These are phyloP conservation scores for Listronotus oregonensis DNA, from an alignment of 1,140 invertebrate genomes.

Conservation along the genomic window DNA sequence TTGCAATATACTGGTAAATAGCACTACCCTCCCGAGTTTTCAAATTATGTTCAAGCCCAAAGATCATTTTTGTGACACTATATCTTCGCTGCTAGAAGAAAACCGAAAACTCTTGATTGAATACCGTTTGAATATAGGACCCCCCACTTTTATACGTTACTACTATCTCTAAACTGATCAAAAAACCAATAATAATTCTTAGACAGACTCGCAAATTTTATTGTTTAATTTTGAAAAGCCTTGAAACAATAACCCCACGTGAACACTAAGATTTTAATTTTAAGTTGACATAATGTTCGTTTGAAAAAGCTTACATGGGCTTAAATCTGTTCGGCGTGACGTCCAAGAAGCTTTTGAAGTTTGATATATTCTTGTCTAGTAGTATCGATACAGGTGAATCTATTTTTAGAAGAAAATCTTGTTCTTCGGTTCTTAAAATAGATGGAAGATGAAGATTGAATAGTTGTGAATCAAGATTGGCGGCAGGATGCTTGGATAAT, in stretches of 20 bases:
- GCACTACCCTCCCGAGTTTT: conserved; percentile 23
- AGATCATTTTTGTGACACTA: conserved; percentile 13
- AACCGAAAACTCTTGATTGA: background rate
- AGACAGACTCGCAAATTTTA: background rate
- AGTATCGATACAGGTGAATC: background rate
- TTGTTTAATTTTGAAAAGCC: background rate
- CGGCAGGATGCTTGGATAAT: conserved; percentile 1
- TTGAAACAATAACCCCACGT: too few species aligned
- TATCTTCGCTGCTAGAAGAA: conserved; percentile 6
- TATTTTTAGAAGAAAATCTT: conserved; percentile 15
- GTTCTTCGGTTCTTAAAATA: conserved; percentile 6
- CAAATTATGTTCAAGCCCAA: conserved; percentile 10
- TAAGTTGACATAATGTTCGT: too few species aligned
- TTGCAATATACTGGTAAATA: conserved; percentile 39
- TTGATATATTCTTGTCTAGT: too few species aligned
- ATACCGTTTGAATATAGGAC: background rate
- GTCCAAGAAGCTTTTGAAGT: too few species aligned
- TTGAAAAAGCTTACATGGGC: too few species aligned
- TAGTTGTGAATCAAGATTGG: background rate
- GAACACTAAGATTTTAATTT: too few species aligned
- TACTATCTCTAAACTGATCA: background rate
- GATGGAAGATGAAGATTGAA: conserved; percentile 7
- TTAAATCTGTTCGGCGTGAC: too few species aligned
- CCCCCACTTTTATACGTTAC: background rate
- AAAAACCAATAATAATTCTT: background rate